Evolutionary conservation across 1,140 invertebrate species (phyloP).

Genomic region (Heliothis virescens): DNA sequence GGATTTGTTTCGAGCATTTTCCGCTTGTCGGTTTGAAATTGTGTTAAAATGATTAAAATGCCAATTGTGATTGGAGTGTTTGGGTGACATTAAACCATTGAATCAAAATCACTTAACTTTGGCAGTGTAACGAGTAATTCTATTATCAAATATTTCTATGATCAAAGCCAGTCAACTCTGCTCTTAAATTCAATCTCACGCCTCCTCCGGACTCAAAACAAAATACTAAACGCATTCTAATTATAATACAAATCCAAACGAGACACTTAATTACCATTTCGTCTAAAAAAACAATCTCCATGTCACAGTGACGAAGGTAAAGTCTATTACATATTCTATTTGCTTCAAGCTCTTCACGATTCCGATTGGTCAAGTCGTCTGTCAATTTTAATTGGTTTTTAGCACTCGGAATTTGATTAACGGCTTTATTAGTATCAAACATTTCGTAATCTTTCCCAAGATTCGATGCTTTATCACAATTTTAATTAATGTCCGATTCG

Average conservation of each 20-base stretch:
- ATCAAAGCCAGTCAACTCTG: not conserved
- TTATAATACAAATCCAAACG: conserved; percentile 32
- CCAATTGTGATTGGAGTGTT: conserved; percentile 54
- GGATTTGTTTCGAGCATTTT: conserved; percentile 72
- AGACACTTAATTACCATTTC: conserved; percentile 51
- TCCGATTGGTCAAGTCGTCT: conserved; percentile 60
- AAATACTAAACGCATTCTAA: conserved; percentile 40
- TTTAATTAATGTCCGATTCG: conserved; percentile 62
- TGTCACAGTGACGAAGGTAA: conserved; percentile 66
- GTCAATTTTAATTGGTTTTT: conserved; percentile 73
- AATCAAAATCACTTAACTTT: not conserved
- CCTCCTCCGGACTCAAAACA: conserved; percentile 1
- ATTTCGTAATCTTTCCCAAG: conserved; percentile 51
- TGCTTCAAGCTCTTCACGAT: conserved; percentile 53
- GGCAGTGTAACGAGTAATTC: not conserved
- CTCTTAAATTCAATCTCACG: conserved; percentile 18
- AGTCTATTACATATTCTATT: conserved; percentile 70
- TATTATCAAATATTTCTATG: not conserved
- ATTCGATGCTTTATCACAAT: conserved; percentile 54
- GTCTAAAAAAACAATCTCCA: conserved; percentile 53
- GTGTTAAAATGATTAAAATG: conserved; percentile 67
- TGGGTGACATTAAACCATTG: conserved; percentile 43
- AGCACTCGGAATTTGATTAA: conserved; percentile 68
- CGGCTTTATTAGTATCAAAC: conserved; percentile 52
- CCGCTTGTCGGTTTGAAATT: conserved; percentile 48